A percentile compares a stretch with the other conserved stretches of the same genome.
Evolutionary conservation across 2,888 invertebrate genomes (phyloP).

Genomic region (Blastobasis lacticolella): DNA sequence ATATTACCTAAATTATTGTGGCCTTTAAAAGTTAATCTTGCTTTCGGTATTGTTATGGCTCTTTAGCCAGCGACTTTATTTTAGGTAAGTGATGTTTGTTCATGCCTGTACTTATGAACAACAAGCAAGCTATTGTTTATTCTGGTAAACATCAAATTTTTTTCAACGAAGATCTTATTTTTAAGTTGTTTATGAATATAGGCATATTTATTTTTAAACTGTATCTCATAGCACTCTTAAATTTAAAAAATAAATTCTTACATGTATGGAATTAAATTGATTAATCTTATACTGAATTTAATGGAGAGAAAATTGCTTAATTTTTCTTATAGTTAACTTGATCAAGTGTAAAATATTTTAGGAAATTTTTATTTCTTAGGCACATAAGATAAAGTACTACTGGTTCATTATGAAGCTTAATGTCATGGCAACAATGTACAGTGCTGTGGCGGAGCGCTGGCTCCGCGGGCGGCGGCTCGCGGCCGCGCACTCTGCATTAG

Average conservation of each 20-base stretch:
- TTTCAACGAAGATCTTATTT: conserved; percentile 8
- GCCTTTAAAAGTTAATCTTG: conserved; percentile 68
- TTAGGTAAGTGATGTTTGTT: conserved; percentile 36
- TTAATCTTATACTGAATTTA: conserved; percentile 32
- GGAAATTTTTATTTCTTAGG: conserved; percentile 64
- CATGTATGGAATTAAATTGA: conserved; percentile 31
- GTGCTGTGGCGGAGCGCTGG: conserved; percentile 22
- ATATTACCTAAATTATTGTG: conserved; percentile 68
- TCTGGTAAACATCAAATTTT: conserved; percentile 3
- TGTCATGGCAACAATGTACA: conserved; percentile 36
- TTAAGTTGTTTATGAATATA: conserved; percentile 32
- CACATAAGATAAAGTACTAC: conserved; percentile 67
- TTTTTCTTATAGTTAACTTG: conserved; percentile 45
- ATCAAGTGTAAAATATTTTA: conserved; percentile 68
- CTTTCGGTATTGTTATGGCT: conserved; percentile 63
- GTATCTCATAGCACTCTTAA: conserved; percentile 32
- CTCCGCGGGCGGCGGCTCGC: conserved; percentile 1
- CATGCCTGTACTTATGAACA: conserved; percentile 38
- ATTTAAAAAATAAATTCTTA: conserved; percentile 26
- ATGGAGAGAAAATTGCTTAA: conserved; percentile 34
- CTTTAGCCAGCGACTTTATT: conserved; percentile 47
- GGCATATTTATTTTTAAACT: conserved; percentile 32
- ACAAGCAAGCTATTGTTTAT: conserved; percentile 14
- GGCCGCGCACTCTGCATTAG: conserved; percentile 20
- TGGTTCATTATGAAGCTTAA: conserved; percentile 55